A percentile compares a stretch with the other conserved stretches of the same genome.
Evolutionary conservation across 2,113 vertebrate genomes (phyloP).

Genomic region (Microcebus jonahi): DNA sequence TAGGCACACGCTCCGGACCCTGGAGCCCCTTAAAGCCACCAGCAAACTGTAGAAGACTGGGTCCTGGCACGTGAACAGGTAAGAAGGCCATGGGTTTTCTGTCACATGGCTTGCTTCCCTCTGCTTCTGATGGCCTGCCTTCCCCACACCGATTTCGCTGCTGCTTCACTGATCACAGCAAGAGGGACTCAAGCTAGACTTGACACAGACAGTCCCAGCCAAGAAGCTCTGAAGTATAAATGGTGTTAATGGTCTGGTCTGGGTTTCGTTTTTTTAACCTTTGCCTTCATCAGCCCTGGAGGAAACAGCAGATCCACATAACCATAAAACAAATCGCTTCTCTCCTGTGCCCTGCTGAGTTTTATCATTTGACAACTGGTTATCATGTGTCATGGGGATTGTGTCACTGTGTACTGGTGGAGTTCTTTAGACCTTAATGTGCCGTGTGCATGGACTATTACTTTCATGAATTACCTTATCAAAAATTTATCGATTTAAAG

Average conservation of each 20-base stretch:
- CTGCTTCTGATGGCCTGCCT: neutral
- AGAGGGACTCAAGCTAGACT: constrained; percentile 16
- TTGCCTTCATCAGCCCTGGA: constrained; percentile 24
- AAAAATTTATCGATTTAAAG: constrained; percentile 33
- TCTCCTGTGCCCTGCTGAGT: neutral
- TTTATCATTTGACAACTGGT: neutral
- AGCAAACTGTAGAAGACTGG: neutral
- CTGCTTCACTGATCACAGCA: neutral
- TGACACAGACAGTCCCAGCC: neutral
- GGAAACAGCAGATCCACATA: neutral
- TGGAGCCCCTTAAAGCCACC: neutral
- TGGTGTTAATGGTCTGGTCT: neutral
- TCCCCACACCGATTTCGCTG: neutral
- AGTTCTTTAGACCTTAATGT: neutral
- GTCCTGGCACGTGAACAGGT: constrained; percentile 21
- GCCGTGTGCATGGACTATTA: neutral
- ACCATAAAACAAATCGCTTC: neutral
- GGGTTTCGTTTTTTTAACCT: constrained; percentile 21
- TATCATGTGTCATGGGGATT: neutral
- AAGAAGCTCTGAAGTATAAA: constrained; percentile 9
- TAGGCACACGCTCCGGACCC: neutral
- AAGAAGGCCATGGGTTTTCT: constrained; percentile 16
- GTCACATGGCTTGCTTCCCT: neutral
- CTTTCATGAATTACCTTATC: neutral
- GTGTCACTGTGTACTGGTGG: neutral